Percentiles rank a stretch among this genome's conserved stretches.
phyloP scores from a whole-genome alignment of 2,113 vertebrate species.

The Petrocephalus zakoni region DNA sequence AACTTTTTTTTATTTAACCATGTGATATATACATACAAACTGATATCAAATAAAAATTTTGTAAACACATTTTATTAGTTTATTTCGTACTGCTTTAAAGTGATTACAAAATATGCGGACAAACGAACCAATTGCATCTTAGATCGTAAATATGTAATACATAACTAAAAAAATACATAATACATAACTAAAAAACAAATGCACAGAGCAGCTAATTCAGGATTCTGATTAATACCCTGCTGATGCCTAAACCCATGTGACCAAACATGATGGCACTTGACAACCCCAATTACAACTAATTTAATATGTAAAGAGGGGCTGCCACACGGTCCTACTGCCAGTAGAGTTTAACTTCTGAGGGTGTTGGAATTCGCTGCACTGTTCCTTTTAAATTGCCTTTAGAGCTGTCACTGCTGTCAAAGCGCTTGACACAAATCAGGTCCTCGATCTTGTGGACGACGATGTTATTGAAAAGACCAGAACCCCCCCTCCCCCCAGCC shows the following conservation, averaged over 20 bases:
- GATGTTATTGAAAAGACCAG: constrained; percentile 15
- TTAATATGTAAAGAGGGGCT: not conserved
- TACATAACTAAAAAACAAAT: not conserved
- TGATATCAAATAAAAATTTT: not conserved
- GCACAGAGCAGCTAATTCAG: not conserved
- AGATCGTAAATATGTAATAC: not conserved
- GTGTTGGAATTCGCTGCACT: constrained; percentile 1
- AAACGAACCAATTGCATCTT: not conserved
- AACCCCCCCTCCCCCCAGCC: constrained; percentile 15
- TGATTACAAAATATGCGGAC: not conserved
- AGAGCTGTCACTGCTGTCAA: constrained; percentile 20
- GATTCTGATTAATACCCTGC: not conserved
- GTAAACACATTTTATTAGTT: not conserved
- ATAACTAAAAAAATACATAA: not conserved
- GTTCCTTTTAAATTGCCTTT: constrained; percentile 17
- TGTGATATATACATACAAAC: no score
- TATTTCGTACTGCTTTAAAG: not conserved
- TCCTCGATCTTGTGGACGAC: not conserved
- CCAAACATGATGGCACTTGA: constrained; percentile 2
- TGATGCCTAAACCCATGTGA: not conserved
- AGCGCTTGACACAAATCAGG: constrained; percentile 13
- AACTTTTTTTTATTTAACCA: not conserved
- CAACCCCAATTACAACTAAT: not conserved
- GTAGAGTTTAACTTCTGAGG: not conserved
- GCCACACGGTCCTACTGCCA: not conserved